Percentiles rank a stretch among this genome's conserved stretches.
Conservation (phyloP, 1,140 invertebrate species). For the Bombus haemorrhoidalis region DNA sequence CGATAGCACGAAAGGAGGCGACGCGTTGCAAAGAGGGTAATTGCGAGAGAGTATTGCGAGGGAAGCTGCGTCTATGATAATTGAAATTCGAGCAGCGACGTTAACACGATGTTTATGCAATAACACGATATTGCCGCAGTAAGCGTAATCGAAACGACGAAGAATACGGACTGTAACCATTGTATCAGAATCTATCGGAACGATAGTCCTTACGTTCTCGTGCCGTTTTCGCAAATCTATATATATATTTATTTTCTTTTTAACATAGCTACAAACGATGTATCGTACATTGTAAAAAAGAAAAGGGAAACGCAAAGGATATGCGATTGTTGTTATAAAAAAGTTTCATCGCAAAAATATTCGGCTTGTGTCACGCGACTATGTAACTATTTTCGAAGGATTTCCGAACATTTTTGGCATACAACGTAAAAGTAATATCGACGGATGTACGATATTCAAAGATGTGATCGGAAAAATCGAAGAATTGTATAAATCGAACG, state of each 20-base stretch:
- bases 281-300: too few species aligned
- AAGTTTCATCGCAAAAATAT: too few species aligned
- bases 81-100: constrained; percentile 65
- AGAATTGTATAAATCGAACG: constrained; percentile 51
- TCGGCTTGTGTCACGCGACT: too few species aligned
- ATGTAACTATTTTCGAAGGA: background rate
- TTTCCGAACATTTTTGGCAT: background rate
- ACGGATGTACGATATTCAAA: background rate
- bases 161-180: background rate
- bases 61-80: constrained; percentile 62
- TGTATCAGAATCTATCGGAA: background rate
- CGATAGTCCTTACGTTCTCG: too few species aligned
- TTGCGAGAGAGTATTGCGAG: constrained; percentile 20
- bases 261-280: background rate
- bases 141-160: constrained; percentile 6
- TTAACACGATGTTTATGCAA: constrained; percentile 66
- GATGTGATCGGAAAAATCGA: constrained; percentile 9
- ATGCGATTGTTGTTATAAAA: too few species aligned
- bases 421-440: background rate
- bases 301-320: too few species aligned
- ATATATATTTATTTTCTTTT: too few species aligned
- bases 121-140: constrained; percentile 19
- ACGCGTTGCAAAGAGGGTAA: constrained; percentile 26
- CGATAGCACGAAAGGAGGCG: constrained; percentile 1
- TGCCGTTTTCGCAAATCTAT: too few species aligned